Evolutionary conservation across 1,140 invertebrate genomes (phyloP).

Genomic region (Drosophila mayri): DNA sequence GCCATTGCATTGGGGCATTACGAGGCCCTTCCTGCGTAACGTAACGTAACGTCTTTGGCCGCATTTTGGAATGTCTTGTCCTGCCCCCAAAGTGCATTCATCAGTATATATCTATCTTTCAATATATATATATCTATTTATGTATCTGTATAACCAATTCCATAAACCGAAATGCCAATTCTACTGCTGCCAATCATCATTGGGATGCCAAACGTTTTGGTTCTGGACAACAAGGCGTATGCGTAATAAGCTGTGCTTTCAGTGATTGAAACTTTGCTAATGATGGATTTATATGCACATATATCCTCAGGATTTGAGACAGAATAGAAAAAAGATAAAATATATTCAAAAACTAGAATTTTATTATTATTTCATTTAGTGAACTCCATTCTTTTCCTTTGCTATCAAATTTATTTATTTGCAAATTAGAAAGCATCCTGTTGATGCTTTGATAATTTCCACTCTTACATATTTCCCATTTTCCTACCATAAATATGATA

Average conservation of each 20-base stretch:
- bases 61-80: conserved; percentile 39
- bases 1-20: conserved; percentile 68
- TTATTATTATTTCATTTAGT: not conserved
- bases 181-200: conserved; percentile 6
- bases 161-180: conserved; percentile 25
- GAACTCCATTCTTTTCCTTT: not conserved
- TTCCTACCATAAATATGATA: conserved; percentile 23
- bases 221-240: conserved; percentile 24
- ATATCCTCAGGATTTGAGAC: not conserved
- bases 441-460: not conserved
- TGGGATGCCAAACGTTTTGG: conserved; percentile 4
- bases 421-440: not conserved
- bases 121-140: not conserved
- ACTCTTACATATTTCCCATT: not conserved
- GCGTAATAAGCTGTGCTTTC: conserved; percentile 29
- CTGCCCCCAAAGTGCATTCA: conserved; percentile 30
- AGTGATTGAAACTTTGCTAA: conserved; percentile 1
- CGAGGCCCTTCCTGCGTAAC: conserved; percentile 42
- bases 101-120: not conserved
- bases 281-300: not conserved
- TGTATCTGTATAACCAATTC: conserved; percentile 7
- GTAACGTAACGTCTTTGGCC: conserved; percentile 58
- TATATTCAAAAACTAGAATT: not conserved
- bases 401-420: not conserved
- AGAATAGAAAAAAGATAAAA: not conserved